phyloP scores from a whole-genome alignment of 2,888 invertebrate species.

The Nephrocerus scutellatus region DNA sequence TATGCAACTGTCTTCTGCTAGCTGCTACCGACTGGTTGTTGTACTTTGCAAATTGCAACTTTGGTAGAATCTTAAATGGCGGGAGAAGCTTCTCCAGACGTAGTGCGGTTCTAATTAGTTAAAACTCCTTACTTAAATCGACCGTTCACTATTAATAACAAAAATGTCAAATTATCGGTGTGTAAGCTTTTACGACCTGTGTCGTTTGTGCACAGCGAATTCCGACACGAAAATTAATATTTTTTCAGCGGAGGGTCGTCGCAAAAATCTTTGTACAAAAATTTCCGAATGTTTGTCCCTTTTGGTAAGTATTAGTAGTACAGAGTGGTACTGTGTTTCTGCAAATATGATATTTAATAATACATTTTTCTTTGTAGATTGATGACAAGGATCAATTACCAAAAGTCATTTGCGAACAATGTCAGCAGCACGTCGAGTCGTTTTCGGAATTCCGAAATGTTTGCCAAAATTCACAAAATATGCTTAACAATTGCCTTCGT shows the following conservation, averaged over 20 bases:
- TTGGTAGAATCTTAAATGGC: no score
- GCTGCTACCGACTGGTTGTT: no score
- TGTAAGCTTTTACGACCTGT: conserved; percentile 65
- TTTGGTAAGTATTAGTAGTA: conserved; percentile 49
- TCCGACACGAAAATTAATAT: conserved; percentile 58
- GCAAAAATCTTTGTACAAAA: conserved; percentile 58
- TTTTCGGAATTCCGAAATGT: conserved; percentile 58
- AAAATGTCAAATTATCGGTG: conserved; percentile 61
- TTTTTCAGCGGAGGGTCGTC: conserved; percentile 59
- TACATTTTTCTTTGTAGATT: conserved; percentile 48
- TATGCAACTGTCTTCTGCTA: no score
- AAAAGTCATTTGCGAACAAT: conserved; percentile 60
- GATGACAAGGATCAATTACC: conserved; percentile 62
- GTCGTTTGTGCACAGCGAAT: conserved; percentile 61
- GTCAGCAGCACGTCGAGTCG: conserved; percentile 56
- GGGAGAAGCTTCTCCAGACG: no score
- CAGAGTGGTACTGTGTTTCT: no score
- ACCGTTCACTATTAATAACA: no score
- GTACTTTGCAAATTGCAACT: no score
- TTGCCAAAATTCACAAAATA: conserved; percentile 59
- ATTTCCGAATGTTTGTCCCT: conserved; percentile 59
- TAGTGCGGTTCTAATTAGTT: no score
- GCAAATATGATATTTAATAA: not conserved
- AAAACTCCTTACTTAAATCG: no score
- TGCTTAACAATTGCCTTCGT: conserved; percentile 61